Conservation (phyloP, 53 echinoderm and acorn worm species). For the Antedon mediterranea region DNA sequence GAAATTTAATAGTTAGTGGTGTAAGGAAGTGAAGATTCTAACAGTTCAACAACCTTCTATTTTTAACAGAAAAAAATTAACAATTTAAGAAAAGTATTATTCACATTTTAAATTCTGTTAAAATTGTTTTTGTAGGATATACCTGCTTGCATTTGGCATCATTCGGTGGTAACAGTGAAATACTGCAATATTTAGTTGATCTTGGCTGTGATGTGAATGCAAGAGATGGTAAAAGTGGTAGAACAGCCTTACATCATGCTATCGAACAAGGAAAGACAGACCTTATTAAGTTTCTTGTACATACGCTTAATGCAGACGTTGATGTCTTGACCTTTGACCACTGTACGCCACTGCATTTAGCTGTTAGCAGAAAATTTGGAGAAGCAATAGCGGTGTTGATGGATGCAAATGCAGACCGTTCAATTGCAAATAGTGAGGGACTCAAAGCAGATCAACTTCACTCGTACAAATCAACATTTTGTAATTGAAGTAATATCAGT, state of each 20-base stretch:
- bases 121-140: slow-evolving; percentile 45
- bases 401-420: slow-evolving; percentile 41
- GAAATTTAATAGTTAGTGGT: too few species aligned
- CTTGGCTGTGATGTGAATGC: slow-evolving; percentile 61
- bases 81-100: too few species aligned
- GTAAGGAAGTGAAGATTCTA: too few species aligned
- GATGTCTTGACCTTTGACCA: slow-evolving; percentile 73
- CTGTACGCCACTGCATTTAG: slow-evolving; percentile 78
- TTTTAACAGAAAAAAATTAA: too few species aligned
- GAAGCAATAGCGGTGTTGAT: slow-evolving; percentile 31
- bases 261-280: slow-evolving; percentile 45
- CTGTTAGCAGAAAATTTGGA: slow-evolving; percentile 46
- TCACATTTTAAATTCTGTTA: too few species aligned
- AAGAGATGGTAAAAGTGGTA: slow-evolving; percentile 80
- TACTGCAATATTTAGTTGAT: slow-evolving; percentile 34
- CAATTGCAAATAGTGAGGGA: slow-evolving; percentile 64
- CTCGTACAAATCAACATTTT: not conserved
- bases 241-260: slow-evolving; percentile 66
- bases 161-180: slow-evolving; percentile 11
- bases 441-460: slow-evolving; percentile 3
- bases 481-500: too few species aligned
- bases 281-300: slow-evolving; percentile 36
- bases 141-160: slow-evolving; percentile 76
- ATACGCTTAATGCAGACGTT: slow-evolving; percentile 34
- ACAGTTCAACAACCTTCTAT: too few species aligned